Base-by-base conservation (phyloP, 2,113 vertebrate genomes). In the Chunga burmeisteri region DNA sequence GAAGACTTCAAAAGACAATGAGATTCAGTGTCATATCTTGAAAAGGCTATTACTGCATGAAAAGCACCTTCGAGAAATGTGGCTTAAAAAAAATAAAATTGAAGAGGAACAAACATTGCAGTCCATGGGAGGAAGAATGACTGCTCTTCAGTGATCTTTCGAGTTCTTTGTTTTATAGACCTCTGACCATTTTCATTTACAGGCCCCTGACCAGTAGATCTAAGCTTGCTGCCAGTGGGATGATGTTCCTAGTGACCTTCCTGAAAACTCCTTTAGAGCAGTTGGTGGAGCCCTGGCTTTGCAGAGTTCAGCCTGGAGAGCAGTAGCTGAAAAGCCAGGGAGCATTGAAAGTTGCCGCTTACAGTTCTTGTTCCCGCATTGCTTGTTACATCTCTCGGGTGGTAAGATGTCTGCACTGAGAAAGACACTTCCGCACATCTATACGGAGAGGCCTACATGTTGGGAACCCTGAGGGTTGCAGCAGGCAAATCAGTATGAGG, bases 371-470 rank as follows among this genome's bases (percentile, higher is more conserved):
- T 73, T 79, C 27, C 47, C 20, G 66, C 10, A 10, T 29, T 36
- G 21, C 29, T 58, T 14, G 12, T 58, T 40, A 16, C 23, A 44
- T 65, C 40, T 66, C 30, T 10, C 49, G 49, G 13, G 52, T 59
- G 46, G 4, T 53, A 20, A 38, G 52, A 7, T 30, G 19, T 42
- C 44, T 44, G 9, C 59, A 30, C 71, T 50, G 36, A 38, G 46
- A 42, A 29, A 23, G 52, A 22, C 19, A 8, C 30, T 32, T 67
- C 46, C 15, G 14, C 52, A 15, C 9, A 5, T 19, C 6, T 68
- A 1, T 74, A 11, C 20, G 36, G 30, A 44, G n/a, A 19, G 26
- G 3, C 68, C 62, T 44, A 25, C 30, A 25, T 0, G 0, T 1
- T 56, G 63, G 42, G 16, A 7, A 75, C 27, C 16, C 32, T 38